These are phyloP conservation scores for Cottoperca gobio DNA, from an alignment of 2,797 vertebrate species.

Conservation along the genomic window DNA sequence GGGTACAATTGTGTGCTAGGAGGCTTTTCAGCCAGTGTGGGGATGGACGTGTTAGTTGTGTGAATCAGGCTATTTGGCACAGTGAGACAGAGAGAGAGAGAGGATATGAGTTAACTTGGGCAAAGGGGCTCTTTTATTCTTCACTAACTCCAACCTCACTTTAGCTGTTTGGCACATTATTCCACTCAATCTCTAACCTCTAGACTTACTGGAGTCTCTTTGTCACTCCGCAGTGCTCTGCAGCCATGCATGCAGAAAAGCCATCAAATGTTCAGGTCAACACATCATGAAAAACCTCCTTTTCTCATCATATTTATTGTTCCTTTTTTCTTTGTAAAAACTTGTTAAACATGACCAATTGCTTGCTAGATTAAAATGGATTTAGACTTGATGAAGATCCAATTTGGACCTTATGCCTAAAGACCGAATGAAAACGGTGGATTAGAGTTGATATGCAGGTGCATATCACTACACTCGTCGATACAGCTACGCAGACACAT, in stretches of 20 bases:
- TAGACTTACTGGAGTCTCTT: conserved; percentile 83
- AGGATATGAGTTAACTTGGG: conserved; percentile 69
- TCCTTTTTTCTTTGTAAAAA: neutral
- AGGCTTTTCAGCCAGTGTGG: conserved; percentile 63
- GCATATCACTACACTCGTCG: neutral
- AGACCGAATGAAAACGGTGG: neutral
- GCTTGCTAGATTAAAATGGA: neutral
- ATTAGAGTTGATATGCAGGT: conserved; percentile 9
- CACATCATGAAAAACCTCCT: neutral
- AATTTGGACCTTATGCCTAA: neutral
- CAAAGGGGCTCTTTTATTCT: conserved; percentile 65
- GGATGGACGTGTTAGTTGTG: conserved; percentile 71
- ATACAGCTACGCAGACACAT: conserved; percentile 3
- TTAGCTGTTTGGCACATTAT: conserved; percentile 73
- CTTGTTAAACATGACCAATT: neutral
- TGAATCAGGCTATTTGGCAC: conserved; percentile 79
- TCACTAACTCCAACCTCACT: conserved; percentile 66
- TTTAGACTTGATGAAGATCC: neutral
- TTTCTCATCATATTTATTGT: neutral
- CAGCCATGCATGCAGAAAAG: conserved; percentile 69
- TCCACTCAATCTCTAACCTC: conserved; percentile 74
- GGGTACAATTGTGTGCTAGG: conserved; percentile 52
- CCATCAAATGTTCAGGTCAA: conserved; percentile 35
- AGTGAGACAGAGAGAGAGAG: conserved; percentile 34
- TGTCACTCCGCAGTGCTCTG: conserved; percentile 56